Percentiles rank a stretch among this genome's conserved stretches.
Conservation (phyloP, 2,113 vertebrate genomes). For the Haplochromis vanheusdeni region DNA sequence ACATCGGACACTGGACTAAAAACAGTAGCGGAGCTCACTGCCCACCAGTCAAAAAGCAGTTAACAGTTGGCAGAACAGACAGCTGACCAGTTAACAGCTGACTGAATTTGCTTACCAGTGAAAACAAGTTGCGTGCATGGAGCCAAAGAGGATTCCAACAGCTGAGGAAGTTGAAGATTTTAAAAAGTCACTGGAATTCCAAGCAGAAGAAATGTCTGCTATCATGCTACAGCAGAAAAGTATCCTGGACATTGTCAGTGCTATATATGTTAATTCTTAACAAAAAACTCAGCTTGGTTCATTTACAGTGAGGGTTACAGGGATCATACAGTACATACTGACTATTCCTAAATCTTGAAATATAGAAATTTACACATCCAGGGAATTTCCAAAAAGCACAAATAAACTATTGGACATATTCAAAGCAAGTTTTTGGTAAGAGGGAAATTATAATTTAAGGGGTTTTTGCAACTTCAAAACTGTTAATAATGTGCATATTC, state of each 20-base stretch:
- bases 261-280: background rate
- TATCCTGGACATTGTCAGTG: background rate
- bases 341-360: background rate
- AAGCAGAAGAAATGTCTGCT: background rate
- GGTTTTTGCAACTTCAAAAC: background rate
- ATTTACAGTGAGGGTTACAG: background rate
- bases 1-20: background rate
- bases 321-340: background rate
- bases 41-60: background rate
- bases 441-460: background rate
- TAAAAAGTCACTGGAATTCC: background rate
- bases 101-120: background rate
- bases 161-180: background rate
- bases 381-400: background rate
- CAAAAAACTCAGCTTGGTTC: background rate
- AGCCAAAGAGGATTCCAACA: background rate
- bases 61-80: background rate
- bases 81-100: background rate
- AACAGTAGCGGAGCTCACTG: background rate
- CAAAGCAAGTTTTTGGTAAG: background rate
- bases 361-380: background rate
- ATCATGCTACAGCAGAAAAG: background rate
- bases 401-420: background rate
- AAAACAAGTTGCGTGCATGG: accelerated
- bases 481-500: background rate